Conservation (phyloP, 1,140 invertebrate genomes). For the Drosophila paulistorum region DNA sequence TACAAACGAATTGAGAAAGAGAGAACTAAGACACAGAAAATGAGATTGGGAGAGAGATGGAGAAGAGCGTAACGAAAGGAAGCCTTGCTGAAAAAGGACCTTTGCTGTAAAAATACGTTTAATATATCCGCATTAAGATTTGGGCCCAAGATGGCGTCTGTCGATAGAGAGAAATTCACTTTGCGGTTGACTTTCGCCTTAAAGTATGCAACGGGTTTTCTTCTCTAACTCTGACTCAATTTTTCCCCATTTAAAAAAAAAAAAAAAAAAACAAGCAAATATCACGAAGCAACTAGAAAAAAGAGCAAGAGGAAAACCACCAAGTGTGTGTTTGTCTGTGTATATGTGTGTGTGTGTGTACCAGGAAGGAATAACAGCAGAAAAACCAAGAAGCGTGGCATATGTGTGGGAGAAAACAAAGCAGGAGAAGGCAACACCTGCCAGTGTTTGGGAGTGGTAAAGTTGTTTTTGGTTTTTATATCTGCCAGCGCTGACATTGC, state of each 20-base stretch:
- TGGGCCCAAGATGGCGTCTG: conserved; percentile 47
- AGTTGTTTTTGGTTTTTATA: conserved; percentile 34
- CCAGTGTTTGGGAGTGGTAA: conserved; percentile 29
- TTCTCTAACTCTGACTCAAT: conserved; percentile 21
- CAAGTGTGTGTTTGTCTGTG: conserved; percentile 10
- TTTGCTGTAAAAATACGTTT: conserved; percentile 77
- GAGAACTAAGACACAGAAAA: conserved; percentile 20
- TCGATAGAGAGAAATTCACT: conserved; percentile 68
- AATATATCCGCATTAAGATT: conserved; percentile 80
- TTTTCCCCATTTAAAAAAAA: background rate
- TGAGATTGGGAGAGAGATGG: conserved; percentile 35
- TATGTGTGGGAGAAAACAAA: background rate
- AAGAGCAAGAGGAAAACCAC: conserved; percentile 8
- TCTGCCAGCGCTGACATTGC: background rate
- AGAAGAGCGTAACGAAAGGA: conserved; percentile 39
- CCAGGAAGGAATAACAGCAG: conserved; percentile 36
- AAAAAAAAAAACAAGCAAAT: conserved; percentile 48
- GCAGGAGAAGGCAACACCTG: conserved; percentile 47
- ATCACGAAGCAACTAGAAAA: conserved; percentile 39
- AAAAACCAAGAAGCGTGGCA: conserved; percentile 27
- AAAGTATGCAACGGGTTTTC: conserved; percentile 59
- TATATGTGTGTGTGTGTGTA: conserved; percentile 26
- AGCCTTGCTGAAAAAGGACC: conserved; percentile 28
- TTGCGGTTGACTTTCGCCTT: conserved; percentile 63
- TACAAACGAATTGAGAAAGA: conserved; percentile 61